Evolutionary conservation across 2,888 invertebrate genomes (phyloP).

Genomic region (Cryptocheilus praepositus): DNA sequence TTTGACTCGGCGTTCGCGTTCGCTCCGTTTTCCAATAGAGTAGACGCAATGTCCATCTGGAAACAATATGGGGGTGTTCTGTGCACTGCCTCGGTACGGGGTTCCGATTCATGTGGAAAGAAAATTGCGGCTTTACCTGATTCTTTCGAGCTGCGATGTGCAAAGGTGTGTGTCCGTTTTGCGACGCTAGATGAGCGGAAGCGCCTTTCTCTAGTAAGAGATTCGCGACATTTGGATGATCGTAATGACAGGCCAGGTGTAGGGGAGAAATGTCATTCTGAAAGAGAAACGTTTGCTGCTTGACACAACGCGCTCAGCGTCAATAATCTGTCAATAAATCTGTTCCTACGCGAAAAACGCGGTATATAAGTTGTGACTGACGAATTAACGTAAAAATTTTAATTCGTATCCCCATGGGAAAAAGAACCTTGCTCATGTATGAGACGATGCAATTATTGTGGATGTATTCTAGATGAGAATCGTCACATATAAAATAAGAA

Average conservation of each 20-base stretch:
- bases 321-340: too few relatives aligned
- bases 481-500: too few relatives aligned
- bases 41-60: constrained; percentile 94
- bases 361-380: too few relatives aligned
- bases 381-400: too few relatives aligned
- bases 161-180: constrained; percentile 98
- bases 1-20: constrained; percentile 94
- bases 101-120: constrained; percentile 1
- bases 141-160: constrained; percentile 99
- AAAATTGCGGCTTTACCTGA: constrained; percentile 77
- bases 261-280: constrained; percentile 95
- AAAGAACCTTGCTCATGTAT: too few relatives aligned
- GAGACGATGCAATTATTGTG: too few relatives aligned
- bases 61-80: neutral
- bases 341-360: too few relatives aligned
- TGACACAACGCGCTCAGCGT: too few relatives aligned
- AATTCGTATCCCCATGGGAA: too few relatives aligned
- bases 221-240: constrained; percentile 92
- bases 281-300: constrained; percentile 21
- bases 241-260: constrained; percentile 98
- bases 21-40: constrained; percentile 94
- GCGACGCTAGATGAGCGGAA: constrained; percentile 93
- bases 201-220: constrained; percentile 94
- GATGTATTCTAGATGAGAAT: too few relatives aligned
- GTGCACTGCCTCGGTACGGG: too few relatives aligned